Evolutionary conservation across 2,888 invertebrate genomes (phyloP), one percentile per base, ranked within the genome.

Genomic region (Stenichneumon culpator): DNA sequence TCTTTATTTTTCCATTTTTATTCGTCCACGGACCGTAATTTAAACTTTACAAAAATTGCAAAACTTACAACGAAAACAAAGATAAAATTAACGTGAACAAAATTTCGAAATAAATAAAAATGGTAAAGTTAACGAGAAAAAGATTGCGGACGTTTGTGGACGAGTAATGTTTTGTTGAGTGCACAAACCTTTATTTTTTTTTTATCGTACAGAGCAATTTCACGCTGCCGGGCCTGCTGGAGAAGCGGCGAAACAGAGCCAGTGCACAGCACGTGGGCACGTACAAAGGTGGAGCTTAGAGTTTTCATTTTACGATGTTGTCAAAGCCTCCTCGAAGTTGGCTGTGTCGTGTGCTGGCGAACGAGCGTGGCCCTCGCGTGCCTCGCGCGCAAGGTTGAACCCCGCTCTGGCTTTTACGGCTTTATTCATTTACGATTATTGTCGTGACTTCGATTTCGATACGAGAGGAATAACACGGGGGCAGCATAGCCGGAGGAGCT

Each of bases 351-450:
- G 69, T 70, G 25, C 39, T 19, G 52, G 39, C 50, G 50, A 54
- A 77, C 86, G 87, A 87, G 87, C 88, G 89, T 88, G 89, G 85
- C 86, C 81, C 83, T 84, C 84, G 81, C 83, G 86, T 87, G 87
- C 83, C 87, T 84, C 70, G 57, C 14, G 47, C 36, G 47, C 36
- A 54, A 52, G 50, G 78, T 44, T 72, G 72, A 74, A 74, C 79
- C 79, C 67, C 36, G 52, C 19, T 63, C 69, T 44, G 32, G 67
- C 77, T 69, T 88, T 89, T 88, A 88, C 83, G 74, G 68, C 32
- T 92, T 91, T 89, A 90, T 90, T 88, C 87, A 81, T 90, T 92
- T 90, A 91, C 85, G 90, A 91, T 91, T 91, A 90, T 92, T 89
- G 90, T 82, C 86, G 63, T 60, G 72, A 81, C 80, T 82, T 69